phyloP scores from a whole-genome alignment of 2,888 invertebrate species.

The Caenorhabditis sp. region DNA sequence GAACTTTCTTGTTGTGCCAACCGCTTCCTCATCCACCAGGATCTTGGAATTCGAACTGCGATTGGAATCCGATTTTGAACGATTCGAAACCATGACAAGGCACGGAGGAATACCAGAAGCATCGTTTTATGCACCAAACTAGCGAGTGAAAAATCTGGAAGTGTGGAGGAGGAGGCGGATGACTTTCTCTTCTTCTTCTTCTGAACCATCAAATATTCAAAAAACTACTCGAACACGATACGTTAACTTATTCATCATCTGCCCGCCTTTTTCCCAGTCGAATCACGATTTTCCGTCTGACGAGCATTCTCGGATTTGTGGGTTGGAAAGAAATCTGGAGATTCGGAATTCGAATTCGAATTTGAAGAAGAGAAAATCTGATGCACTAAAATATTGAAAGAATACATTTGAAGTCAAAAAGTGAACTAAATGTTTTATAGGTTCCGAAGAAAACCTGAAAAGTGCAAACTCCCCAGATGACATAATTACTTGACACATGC shows the following conservation, averaged over 20 bases:
- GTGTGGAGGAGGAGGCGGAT: constrained; percentile 15
- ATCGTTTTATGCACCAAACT: constrained; percentile 1
- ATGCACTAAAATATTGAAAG: background rate
- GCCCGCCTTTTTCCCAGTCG: background rate
- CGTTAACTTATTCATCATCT: constrained; percentile 56
- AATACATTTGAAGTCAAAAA: background rate
- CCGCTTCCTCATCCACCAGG: constrained; percentile 17
- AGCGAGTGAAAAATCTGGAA: constrained; percentile 16
- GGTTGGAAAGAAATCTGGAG: constrained; percentile 10
- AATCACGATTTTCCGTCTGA: constrained; percentile 22
- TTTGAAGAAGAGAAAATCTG: background rate
- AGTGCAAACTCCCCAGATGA: constrained; percentile 10
- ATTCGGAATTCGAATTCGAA: background rate
- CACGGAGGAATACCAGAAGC: background rate
- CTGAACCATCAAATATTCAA: constrained; percentile 11
- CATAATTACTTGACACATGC: constrained; percentile 15
- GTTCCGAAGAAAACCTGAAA: background rate
- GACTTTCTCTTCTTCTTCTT: constrained; percentile 5
- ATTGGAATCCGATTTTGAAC: constrained; percentile 22
- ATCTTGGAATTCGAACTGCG: constrained; percentile 4
- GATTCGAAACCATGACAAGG: constrained; percentile 22
- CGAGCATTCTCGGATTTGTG: background rate
- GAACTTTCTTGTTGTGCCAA: constrained; percentile 49
- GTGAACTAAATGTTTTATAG: background rate
- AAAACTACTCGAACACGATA: constrained; percentile 51